Base-by-base conservation (phyloP, 2,888 invertebrate genomes). In the Antitype chi region DNA sequence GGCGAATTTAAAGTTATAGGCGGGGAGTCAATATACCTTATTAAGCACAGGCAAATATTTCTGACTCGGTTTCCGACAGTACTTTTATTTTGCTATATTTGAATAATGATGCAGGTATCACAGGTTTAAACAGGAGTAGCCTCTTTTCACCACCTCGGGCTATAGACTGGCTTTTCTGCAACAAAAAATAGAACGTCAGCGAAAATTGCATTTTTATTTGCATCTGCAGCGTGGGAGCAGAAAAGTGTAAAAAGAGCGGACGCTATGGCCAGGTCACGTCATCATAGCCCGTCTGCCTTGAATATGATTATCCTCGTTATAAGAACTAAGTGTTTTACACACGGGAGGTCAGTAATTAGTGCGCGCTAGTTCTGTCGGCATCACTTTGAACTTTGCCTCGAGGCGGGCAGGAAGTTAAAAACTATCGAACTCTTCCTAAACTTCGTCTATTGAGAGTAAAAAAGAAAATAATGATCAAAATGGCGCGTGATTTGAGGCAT, bases 261-360 rank as follows among this genome's bases (percentile, higher is more conserved):
- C 62, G 66, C 62, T 73, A 70, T 70, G 38, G 49, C 70, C 53
- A 25, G 62, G 78, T 78, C 82, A 76, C 70, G 85, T 78, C 85
- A 84, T 76, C 81, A 78, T 66, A 38, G 62, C n/a, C 59, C 76
- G 78, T 83, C 80, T 80, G 77, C 70, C 63, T 70, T 85, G 80
- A 87, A 87, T 83, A 79, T 85, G 75, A 87, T 79, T 83, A 80
- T 77, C 78, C 78, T 77, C 80, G 59, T 87, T 87, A 85, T 76
- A 85, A 70, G 69, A 83, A 85, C 70, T 77, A 80, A 85, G 74
- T 74, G 78, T 77, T 85, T 83, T 85, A 87, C 66, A 74, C 76
- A 74, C 76, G 64, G 32, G 55, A 78, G 75, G 77, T 70, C 76
- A 82, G 80, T 74, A 80, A 87, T 87, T 83, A 87, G 68, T 77